These are phyloP conservation scores for Chaenogobius annularis DNA, from an alignment of 2,113 vertebrate species.

Conservation along the genomic window DNA sequence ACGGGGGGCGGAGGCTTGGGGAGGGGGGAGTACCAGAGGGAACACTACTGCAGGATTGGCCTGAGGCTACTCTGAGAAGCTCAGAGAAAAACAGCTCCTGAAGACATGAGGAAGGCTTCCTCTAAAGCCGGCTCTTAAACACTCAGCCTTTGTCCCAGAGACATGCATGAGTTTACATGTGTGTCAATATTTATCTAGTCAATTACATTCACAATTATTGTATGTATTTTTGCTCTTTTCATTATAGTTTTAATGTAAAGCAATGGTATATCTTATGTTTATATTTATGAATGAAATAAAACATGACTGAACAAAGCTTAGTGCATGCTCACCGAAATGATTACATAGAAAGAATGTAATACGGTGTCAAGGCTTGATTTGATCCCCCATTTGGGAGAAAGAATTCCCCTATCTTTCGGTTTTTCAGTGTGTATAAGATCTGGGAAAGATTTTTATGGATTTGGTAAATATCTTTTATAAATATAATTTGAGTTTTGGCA, in stretches of 20 bases:
- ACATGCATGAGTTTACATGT: not conserved
- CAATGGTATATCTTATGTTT: not conserved
- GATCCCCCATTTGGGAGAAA: too few species aligned
- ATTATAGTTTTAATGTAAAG: not conserved
- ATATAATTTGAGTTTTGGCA: too few species aligned
- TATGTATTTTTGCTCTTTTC: not conserved
- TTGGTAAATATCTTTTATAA: too few species aligned
- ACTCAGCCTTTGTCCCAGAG: constrained; percentile 4
- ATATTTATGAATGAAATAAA: not conserved
- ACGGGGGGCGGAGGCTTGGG: constrained; percentile 48
- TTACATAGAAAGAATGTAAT: too few species aligned
- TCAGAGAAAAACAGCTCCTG: constrained; percentile 81
- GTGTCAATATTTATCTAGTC: constrained; percentile 1
- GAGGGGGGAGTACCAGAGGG: constrained; percentile 84
- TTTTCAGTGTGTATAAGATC: too few species aligned
- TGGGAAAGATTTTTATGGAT: too few species aligned
- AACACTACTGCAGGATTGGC: constrained; percentile 88
- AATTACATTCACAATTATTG: not conserved
- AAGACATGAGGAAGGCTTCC: constrained; percentile 68
- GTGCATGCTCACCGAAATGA: not conserved
- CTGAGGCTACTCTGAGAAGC: constrained; percentile 74
- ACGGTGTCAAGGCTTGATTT: not conserved
- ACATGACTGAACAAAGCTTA: not conserved
- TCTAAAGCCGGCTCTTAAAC: not conserved
- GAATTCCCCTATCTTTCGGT: too few species aligned